phyloP scores from a whole-genome alignment of 2,797 vertebrate genomes.

The Thunnus albacares region DNA sequence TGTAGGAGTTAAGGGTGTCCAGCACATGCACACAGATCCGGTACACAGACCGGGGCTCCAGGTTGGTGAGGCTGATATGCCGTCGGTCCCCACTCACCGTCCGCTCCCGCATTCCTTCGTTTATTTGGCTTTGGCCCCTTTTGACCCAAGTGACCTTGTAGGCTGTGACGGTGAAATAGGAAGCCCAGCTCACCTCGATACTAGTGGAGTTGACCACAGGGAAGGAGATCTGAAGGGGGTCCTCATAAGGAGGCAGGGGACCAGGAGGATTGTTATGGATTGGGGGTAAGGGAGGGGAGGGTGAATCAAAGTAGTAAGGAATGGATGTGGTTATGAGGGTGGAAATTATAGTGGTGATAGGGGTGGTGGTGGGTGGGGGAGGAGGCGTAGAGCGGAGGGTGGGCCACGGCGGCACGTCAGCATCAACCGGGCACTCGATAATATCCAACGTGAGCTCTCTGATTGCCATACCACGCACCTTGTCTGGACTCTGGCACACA shows the following conservation, averaged over 20 bases:
- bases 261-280: constrained; percentile 75
- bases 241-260: constrained; percentile 86
- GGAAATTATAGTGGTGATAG: constrained; percentile 73
- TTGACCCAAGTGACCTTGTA: constrained; percentile 99
- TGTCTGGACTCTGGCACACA: constrained; percentile 94
- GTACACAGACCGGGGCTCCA: constrained; percentile 95
- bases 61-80: constrained; percentile 88
- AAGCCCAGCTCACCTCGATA: constrained; percentile 95
- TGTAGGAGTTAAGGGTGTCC: constrained; percentile 93
- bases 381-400: constrained; percentile 87
- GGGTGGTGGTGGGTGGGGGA: constrained; percentile 69
- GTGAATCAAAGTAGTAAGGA: constrained; percentile 75
- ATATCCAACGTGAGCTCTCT: constrained; percentile 95
- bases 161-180: constrained; percentile 92
- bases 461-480: constrained; percentile 96
- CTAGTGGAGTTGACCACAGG: constrained; percentile 92
- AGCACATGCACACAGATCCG: constrained; percentile 95
- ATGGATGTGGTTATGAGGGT: constrained; percentile 73
- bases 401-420: constrained; percentile 81
- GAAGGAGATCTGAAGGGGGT: constrained; percentile 92
- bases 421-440: constrained; percentile 91
- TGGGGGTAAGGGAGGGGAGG: constrained; percentile 79
- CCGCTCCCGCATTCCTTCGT: constrained; percentile 92
- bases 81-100: constrained; percentile 92
- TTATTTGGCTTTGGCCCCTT: constrained; percentile 93